Base-by-base conservation (phyloP, 2,113 vertebrate species). In the Strigops habroptila region DNA sequence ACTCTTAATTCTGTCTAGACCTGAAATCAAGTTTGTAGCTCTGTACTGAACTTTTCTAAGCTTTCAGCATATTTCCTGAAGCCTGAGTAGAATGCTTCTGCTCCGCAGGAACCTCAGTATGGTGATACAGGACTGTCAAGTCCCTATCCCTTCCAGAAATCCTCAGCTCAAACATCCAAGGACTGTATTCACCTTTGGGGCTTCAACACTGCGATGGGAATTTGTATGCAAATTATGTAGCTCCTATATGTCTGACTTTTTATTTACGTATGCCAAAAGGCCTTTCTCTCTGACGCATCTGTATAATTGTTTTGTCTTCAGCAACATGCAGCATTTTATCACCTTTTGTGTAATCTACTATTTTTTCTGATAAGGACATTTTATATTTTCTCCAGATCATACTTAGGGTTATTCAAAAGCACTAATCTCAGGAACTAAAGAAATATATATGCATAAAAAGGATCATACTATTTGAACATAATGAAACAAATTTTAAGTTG, bases 1-100 rank as follows among this genome's bases (percentile, higher is more conserved):
- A 70, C 64, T 89, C 88, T 93, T 86, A 74, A 93, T 88, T 93
- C 79, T 95, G 64, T 80, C 76, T 94, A 93, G 82, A 78, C 25
- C 30, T 86, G 46, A 94, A 91, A 90, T 83, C 33, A 93, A 86
- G 46, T 52, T 78, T 62, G 24, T 25, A 87, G 65, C 57, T 79
- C 28, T 85, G 93, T 91, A 37, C 60, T 83, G 68, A 81, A 86
- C 13, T 86, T 90, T 93, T 83, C 25, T 60, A 86, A 83, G 70
- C 13, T 83, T 95, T 87, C 70, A 57, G 18, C 24, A 69, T 91
- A n/a, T 87, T 67, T 80, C 83, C 39, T 2, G 5, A 80, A 83
- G 14, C 4, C 0, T 33, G 6, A 8, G 9, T 49, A 69, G 49
- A 69, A 63, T 21, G 7, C 2, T 6, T 17, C 23, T 6, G 3